Conservation (phyloP, 2,113 vertebrate genomes). For the Tympanuchus pallidicinctus region DNA sequence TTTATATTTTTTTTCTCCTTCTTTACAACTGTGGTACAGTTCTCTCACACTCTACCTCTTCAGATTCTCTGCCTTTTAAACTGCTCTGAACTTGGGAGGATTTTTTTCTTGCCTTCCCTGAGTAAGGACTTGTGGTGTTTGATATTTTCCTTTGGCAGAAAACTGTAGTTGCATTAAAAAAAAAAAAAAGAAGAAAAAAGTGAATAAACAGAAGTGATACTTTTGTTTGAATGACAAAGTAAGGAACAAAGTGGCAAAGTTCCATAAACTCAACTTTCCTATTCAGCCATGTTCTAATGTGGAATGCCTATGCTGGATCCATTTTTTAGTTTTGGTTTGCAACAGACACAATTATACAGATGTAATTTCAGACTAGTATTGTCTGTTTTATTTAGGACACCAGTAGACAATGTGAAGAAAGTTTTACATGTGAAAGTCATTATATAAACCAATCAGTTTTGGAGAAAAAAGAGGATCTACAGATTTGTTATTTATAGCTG, state of each 20-base stretch:
- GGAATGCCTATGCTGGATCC: not conserved
- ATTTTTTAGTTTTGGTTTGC: not conserved
- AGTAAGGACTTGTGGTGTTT: not conserved
- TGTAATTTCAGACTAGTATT: not conserved
- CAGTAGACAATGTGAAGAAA: not conserved
- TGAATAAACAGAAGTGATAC: not conserved
- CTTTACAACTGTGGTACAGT: not conserved
- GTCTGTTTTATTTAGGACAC: not conserved
- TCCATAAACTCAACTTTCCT: not conserved
- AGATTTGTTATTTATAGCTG: not conserved
- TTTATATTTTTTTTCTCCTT: no score
- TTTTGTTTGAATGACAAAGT: not conserved
- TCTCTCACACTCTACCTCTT: not conserved
- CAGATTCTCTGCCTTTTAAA: not conserved
- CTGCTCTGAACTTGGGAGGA: not conserved
- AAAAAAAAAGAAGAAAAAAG: no score
- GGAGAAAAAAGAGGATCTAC: not conserved
- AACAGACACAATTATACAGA: not conserved
- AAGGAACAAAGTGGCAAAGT: not conserved
- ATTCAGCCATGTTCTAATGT: not conserved
- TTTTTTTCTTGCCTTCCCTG: accelerated
- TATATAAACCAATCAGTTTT: accelerated
- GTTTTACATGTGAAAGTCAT: not conserved
- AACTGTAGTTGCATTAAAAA: not conserved
- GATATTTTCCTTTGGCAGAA: not conserved